phyloP scores from a whole-genome alignment of 2,797 vertebrate genomes.

The Apodemus agrarius region DNA sequence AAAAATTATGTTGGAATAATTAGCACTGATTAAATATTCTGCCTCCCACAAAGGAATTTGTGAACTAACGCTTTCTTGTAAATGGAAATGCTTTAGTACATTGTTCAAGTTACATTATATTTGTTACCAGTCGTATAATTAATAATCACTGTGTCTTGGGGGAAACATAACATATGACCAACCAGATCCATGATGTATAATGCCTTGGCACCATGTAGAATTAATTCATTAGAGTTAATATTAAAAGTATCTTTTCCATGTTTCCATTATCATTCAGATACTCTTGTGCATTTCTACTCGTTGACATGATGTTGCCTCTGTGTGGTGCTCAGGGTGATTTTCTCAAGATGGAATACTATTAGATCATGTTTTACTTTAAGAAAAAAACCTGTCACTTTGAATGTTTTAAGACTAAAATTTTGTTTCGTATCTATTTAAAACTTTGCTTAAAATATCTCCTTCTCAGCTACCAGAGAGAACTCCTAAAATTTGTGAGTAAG shows the following conservation, averaged over 20 bases:
- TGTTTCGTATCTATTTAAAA: not conserved
- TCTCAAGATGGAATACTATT: not conserved
- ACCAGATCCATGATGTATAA: not conserved
- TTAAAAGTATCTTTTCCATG: not conserved
- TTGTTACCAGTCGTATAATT: conserved; percentile 38
- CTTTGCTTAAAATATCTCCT: not conserved
- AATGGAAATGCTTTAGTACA: not conserved
- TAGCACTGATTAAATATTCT: conserved; percentile 25
- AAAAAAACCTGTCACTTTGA: not conserved
- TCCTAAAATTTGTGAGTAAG: not conserved
- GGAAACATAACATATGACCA: not conserved
- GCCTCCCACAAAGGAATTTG: not conserved
- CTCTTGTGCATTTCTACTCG: not conserved
- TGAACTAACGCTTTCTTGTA: conserved; percentile 4
- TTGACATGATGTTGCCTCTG: not conserved
- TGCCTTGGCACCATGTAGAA: not conserved
- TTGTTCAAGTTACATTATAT: not conserved
- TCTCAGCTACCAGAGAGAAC: not conserved
- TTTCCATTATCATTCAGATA: not conserved
- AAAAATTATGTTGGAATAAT: conserved; percentile 20
- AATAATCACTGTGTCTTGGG: not conserved
- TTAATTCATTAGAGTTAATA: not conserved
- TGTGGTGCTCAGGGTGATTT: not conserved
- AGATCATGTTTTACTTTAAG: not conserved
- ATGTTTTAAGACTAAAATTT: not conserved